Evolutionary conservation across 1,140 invertebrate species (phyloP).

Genomic region (Bathynomus jamesi): DNA sequence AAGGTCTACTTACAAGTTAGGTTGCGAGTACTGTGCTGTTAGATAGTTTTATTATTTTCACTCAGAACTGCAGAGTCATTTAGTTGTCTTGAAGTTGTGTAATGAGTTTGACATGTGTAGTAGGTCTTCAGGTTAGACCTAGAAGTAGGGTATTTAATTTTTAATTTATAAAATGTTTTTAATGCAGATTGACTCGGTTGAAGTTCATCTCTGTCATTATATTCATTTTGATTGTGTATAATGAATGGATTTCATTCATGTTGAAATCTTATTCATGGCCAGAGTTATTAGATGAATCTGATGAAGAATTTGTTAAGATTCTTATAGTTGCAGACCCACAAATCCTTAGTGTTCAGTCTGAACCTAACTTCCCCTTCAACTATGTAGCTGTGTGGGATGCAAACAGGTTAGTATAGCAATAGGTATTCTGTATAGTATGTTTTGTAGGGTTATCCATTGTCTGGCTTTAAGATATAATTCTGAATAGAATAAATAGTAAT

Average conservation of each 20-base stretch:
- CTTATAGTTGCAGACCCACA: slow-evolving; percentile 88
- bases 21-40: too few species aligned
- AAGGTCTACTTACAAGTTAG: too few species aligned
- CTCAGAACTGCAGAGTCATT: too few species aligned
- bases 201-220: neutral
- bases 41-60: too few species aligned
- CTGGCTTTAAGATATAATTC: too few species aligned
- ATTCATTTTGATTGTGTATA: neutral
- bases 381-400: slow-evolving; percentile 63
- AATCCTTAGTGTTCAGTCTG: slow-evolving; percentile 67
- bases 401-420: slow-evolving; percentile 56
- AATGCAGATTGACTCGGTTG: neutral
- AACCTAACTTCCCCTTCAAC: slow-evolving; percentile 50
- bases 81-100: too few species aligned
- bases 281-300: neutral
- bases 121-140: too few species aligned
- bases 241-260: neutral
- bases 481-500: too few species aligned
- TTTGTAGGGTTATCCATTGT: too few species aligned
- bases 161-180: too few species aligned
- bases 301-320: slow-evolving; percentile 44
- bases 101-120: too few species aligned
- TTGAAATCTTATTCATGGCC: neutral
- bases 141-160: too few species aligned
- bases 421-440: slow-evolving; percentile 39